phyloP scores from a whole-genome alignment of 1,140 invertebrate species.

The Himalopsyche phryganea region DNA sequence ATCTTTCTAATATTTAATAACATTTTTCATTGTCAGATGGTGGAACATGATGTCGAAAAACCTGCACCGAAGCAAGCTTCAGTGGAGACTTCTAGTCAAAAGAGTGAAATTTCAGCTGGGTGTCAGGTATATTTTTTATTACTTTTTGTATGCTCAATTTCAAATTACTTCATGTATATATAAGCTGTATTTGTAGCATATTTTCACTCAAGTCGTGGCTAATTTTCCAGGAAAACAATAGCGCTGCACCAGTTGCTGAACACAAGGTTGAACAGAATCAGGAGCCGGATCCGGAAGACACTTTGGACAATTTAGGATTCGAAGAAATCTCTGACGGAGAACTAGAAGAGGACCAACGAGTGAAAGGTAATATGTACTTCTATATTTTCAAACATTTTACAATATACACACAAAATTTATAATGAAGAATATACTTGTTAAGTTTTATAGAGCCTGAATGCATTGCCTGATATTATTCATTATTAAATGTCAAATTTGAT shows the following conservation, averaged over 20 bases:
- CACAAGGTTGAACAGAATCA: slow-evolving; percentile 45
- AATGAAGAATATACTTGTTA: too few relatives aligned
- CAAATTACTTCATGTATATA: too few relatives aligned
- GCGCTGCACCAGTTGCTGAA: slow-evolving; percentile 25
- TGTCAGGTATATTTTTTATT: too few relatives aligned
- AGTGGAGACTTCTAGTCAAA: slow-evolving; percentile 3
- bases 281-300: slow-evolving; percentile 60
- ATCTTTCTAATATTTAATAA: too few relatives aligned
- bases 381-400: too few relatives aligned
- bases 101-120: slow-evolving; percentile 1
- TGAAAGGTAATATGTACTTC: slow-evolving; percentile 19
- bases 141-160: too few relatives aligned
- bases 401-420: too few relatives aligned
- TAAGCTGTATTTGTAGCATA: too few relatives aligned
- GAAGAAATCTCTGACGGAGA: slow-evolving; percentile 88
- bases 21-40: slow-evolving; percentile 25
- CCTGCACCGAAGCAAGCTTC: slow-evolving; percentile 9
- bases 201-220: too few relatives aligned
- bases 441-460: too few relatives aligned
- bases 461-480: too few relatives aligned
- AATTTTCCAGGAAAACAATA: slow-evolving; percentile 15
- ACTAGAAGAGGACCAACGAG: slow-evolving; percentile 67
- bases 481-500: neutral
- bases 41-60: slow-evolving; percentile 25
- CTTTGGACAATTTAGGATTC: slow-evolving; percentile 75